Conservation (phyloP, 2,888 invertebrate species). For the Drosophila lutescens region DNA sequence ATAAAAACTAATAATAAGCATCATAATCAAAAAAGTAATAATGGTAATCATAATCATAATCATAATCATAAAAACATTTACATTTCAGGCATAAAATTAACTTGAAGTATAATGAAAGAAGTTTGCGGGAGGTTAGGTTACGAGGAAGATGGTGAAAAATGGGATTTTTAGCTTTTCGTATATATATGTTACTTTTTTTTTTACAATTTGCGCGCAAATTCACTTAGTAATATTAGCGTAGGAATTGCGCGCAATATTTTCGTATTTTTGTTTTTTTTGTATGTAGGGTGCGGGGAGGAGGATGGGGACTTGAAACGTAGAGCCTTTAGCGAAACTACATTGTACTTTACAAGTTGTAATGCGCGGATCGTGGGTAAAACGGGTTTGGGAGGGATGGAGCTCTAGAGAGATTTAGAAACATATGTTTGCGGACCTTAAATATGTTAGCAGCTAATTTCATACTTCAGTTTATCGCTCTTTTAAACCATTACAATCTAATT, state of each 20-base stretch:
- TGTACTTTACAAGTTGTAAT: slow-evolving; percentile 13
- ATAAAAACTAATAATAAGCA: slow-evolving; percentile 22
- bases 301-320: neutral
- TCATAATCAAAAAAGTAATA: slow-evolving; percentile 41
- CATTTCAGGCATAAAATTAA: slow-evolving; percentile 16
- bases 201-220: slow-evolving; percentile 45
- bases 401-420: slow-evolving; percentile 36
- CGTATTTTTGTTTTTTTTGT: slow-evolving; percentile 6
- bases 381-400: slow-evolving; percentile 3
- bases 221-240: slow-evolving; percentile 71
- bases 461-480: slow-evolving; percentile 42
- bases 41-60: slow-evolving; percentile 19
- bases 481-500: slow-evolving; percentile 26
- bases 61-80: slow-evolving; percentile 59
- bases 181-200: slow-evolving; percentile 13
- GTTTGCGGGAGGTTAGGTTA: neutral
- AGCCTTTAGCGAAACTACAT: slow-evolving; percentile 13
- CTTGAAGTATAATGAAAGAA: slow-evolving; percentile 4
- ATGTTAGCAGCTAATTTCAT: slow-evolving; percentile 42
- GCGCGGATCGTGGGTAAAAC: neutral
- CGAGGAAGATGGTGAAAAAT: neutral
- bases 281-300: neutral
- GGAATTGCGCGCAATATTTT: slow-evolving; percentile 38
- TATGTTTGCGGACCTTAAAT: slow-evolving; percentile 27
- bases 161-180: neutral